These are phyloP conservation scores for Zaprionus kolodkinae DNA, from an alignment of 1,140 invertebrate species.

Conservation along the genomic window DNA sequence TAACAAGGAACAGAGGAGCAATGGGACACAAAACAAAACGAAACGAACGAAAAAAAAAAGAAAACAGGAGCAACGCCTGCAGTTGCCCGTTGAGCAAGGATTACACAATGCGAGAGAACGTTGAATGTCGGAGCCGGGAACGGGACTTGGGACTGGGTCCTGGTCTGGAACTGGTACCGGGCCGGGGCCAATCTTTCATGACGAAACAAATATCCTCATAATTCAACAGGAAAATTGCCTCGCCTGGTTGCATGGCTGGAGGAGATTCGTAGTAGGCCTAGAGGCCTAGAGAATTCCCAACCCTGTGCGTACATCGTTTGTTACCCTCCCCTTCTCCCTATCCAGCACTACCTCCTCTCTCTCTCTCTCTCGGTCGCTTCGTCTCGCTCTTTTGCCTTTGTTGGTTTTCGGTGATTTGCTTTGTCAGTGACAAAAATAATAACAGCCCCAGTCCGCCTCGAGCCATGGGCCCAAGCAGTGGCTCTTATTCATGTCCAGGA, in stretches of 20 bases:
- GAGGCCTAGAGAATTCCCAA: slow-evolving; percentile 11
- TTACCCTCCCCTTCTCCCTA: slow-evolving; percentile 44
- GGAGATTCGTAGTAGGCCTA: slow-evolving; percentile 32
- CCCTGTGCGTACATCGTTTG: slow-evolving; percentile 54
- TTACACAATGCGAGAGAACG: slow-evolving; percentile 61
- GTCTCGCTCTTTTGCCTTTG: slow-evolving; percentile 48
- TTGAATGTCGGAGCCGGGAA: slow-evolving; percentile 17
- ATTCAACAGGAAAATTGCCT: slow-evolving; percentile 81
- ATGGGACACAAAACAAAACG: slow-evolving; percentile 3
- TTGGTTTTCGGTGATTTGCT: slow-evolving; percentile 82
- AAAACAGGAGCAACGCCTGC: slow-evolving; percentile 24
- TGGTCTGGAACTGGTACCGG: slow-evolving; percentile 27
- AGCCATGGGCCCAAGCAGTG: slow-evolving; percentile 54
- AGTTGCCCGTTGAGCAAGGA: slow-evolving; percentile 63
- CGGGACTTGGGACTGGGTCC: slow-evolving; percentile 2
- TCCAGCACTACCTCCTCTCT: not conserved
- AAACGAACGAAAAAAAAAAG: slow-evolving; percentile 42
- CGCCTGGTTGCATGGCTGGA: slow-evolving; percentile 25
- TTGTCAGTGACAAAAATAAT: slow-evolving; percentile 82
- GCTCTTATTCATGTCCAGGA: slow-evolving; percentile 35
- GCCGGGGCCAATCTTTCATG: slow-evolving; percentile 79
- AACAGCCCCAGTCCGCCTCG: slow-evolving; percentile 66
- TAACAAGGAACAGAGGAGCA: not conserved
- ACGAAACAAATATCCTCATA: slow-evolving; percentile 83
- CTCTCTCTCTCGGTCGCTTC: too few relatives aligned